Conservation (phyloP, 2,888 invertebrate species). For the Cephus spinipes region DNA sequence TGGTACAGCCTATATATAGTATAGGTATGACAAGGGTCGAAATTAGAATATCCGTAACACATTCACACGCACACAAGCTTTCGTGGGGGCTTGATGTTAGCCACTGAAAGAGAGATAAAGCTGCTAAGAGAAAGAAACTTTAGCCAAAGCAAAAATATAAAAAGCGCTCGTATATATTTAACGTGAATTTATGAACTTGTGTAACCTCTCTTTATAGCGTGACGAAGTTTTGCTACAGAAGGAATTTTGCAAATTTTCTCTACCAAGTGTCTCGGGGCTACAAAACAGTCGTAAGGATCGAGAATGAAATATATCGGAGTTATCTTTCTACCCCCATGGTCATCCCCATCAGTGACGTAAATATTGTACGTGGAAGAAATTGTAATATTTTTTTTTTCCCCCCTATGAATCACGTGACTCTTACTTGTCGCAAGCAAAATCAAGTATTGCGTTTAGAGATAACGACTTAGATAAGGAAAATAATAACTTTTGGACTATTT, state of each 20-base stretch:
- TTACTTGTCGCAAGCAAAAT: neutral
- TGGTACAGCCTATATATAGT: neutral
- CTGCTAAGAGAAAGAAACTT: neutral
- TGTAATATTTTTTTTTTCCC: neutral
- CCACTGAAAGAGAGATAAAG: neutral
- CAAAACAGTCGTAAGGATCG: neutral
- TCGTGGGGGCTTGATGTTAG: neutral
- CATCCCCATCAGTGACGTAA: neutral
- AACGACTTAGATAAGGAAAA: neutral
- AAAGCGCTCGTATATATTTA: neutral
- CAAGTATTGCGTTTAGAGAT: neutral
- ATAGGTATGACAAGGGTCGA: neutral
- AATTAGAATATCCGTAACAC: neutral
- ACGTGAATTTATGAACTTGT: neutral
- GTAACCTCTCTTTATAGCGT: neutral
- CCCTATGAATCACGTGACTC: neutral
- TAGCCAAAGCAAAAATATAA: neutral
- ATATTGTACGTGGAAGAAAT: neutral
- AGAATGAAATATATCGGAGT: neutral
- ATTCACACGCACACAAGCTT: slow-evolving; percentile 25
- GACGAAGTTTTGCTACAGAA: neutral
- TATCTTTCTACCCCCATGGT: neutral
- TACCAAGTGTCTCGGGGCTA: neutral
- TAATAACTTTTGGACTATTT: neutral
- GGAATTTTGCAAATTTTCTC: neutral